Evolutionary conservation across 2,888 invertebrate genomes (phyloP).

Genomic region (Ethmia dodecea): DNA sequence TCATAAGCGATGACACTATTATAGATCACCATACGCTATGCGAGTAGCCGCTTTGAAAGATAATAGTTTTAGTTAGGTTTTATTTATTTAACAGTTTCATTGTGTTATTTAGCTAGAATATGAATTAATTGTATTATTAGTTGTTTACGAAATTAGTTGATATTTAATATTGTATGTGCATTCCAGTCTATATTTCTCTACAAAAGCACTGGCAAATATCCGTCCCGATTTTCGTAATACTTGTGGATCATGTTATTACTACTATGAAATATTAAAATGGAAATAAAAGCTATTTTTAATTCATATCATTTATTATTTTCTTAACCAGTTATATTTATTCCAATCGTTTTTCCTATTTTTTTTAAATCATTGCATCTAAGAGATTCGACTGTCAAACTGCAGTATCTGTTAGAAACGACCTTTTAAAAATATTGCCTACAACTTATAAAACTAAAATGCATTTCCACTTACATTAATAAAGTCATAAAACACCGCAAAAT

Average conservation of each 20-base stretch:
- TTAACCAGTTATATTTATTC: slow-evolving; percentile 75
- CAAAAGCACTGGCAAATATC: too few species aligned
- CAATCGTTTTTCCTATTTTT: slow-evolving; percentile 73
- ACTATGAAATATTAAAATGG: too few species aligned
- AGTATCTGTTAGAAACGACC: slow-evolving; percentile 69
- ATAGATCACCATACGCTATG: slow-evolving; percentile 61
- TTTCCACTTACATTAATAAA: slow-evolving; percentile 65
- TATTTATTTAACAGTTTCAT: too few species aligned
- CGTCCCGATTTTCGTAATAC: too few species aligned
- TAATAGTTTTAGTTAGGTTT: too few species aligned
- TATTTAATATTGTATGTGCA: too few species aligned
- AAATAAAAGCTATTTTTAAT: slow-evolving; percentile 34
- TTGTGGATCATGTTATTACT: too few species aligned
- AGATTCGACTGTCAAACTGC: slow-evolving; percentile 69
- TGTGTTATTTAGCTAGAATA: too few species aligned
- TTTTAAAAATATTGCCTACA: slow-evolving; percentile 74
- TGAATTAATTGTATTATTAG: too few species aligned
- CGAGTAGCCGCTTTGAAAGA: too few species aligned
- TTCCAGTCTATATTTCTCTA: too few species aligned
- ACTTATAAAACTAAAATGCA: slow-evolving; percentile 77
- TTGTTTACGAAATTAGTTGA: too few species aligned
- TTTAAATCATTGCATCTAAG: slow-evolving; percentile 73
- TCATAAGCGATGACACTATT: slow-evolving; percentile 53
- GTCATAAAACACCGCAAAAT: slow-evolving; percentile 71
- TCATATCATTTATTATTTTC: slow-evolving; percentile 76